These are phyloP conservation scores for Trachelus stipa DNA, from an alignment of 2,888 invertebrate species.

Conservation along the genomic window DNA sequence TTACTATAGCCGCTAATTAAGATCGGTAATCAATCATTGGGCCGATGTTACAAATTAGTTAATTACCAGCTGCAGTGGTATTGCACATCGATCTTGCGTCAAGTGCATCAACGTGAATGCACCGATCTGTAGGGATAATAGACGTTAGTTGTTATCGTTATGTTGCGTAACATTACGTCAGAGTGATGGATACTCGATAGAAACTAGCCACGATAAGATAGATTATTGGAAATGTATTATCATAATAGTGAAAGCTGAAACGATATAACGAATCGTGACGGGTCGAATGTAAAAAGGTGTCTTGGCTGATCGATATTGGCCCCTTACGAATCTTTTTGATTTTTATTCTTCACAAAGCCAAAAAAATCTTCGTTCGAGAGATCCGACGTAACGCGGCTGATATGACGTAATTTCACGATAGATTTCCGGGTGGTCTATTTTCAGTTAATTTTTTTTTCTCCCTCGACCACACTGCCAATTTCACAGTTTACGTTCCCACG, in stretches of 20 bases:
- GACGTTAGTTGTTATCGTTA: not conserved
- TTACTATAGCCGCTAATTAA: slow-evolving; percentile 31
- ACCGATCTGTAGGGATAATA: not conserved
- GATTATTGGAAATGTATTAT: not conserved
- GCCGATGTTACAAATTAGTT: slow-evolving; percentile 31
- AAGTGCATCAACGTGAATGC: not conserved
- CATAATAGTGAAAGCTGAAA: not conserved
- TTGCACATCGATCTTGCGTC: slow-evolving; percentile 23
- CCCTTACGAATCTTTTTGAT: not conserved
- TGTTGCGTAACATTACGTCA: not conserved
- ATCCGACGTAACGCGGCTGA: not conserved
- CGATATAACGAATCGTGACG: not conserved
- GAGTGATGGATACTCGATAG: not conserved
- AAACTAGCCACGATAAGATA: not conserved
- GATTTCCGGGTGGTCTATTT: not conserved
- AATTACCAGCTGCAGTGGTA: slow-evolving; percentile 33
- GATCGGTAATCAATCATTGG: slow-evolving; percentile 34
- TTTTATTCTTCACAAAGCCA: not conserved
- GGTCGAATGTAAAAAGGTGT: not conserved
- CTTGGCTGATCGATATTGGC: too few relatives aligned
- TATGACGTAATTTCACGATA: not conserved
- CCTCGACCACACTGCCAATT: too few relatives aligned
- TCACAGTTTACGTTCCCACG: too few relatives aligned
- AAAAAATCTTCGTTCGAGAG: not conserved
- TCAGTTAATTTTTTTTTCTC: too few relatives aligned